Evolutionary conservation across 2,113 vertebrate species (phyloP), one percentile per base, ranked within the genome.

Genomic region (Anarrhichthys ocellatus): DNA sequence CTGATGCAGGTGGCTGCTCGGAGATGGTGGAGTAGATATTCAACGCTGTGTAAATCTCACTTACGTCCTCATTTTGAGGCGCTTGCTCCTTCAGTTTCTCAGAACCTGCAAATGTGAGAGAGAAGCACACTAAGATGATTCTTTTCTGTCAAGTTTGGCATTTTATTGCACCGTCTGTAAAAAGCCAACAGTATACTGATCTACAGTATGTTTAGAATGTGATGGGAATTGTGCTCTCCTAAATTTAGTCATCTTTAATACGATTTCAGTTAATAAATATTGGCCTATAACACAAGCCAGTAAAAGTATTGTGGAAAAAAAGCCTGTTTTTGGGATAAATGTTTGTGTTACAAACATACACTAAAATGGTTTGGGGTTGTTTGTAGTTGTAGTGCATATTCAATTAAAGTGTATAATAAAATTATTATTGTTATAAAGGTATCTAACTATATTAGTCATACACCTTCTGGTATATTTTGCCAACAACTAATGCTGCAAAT

Each of bases 11-110:
- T 29, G 44, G 80, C 29, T 63, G 9, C 2, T 89, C 83, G 13
- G 83, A 0, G 66, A 92, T 88, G 34, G 32, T 70, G 38, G 29
- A 17, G 15, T 92, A 93, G 0, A 72, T 9, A 46, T 62, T 50
- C 1, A 68, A 29, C 24, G 34, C 8, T 69, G 6, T 52, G 36
- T 4, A 13, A 6, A 56, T 42, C 11, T 40, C 38, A 89, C 84
- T 69, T 76, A 79, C 78, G 17, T 73, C 36, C 24, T 36, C 40
- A 13, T 36, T n/a, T 34, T 6, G n/a, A 32, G 11, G 3, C 10
- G 42, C 29, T 70, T 11, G 22, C 8, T 17, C 3, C 0, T 38
- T 65, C 10, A n/a, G 9, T n/a, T 72, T 76, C 29, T 34, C 0
- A 50, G 32, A n/a, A 52, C 0, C 86, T 80, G 56, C 6, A 3